A percentile compares a stretch with the other conserved stretches of the same genome.
Evolutionary conservation across 2,113 vertebrate species (phyloP).

Genomic region (Heliornis fulica): DNA sequence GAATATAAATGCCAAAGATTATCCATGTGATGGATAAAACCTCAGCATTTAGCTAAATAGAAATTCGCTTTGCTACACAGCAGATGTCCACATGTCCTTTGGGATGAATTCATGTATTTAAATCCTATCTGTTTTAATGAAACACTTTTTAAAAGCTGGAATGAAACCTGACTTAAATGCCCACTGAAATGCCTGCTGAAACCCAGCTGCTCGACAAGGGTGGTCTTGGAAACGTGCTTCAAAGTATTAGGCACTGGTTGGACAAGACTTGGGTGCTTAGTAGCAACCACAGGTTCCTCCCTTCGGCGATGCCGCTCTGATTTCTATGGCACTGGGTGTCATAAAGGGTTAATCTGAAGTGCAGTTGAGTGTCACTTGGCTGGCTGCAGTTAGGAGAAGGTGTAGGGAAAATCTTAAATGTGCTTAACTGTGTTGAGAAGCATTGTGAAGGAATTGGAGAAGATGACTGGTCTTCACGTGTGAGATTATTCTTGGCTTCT

Average conservation of each 20-base stretch:
- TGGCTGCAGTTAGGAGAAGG: background rate
- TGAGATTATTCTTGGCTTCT: background rate
- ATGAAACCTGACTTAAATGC: background rate
- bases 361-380: background rate
- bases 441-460: background rate
- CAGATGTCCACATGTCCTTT: background rate
- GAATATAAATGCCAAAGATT: background rate
- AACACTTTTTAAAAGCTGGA: background rate
- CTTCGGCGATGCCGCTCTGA: accelerated
- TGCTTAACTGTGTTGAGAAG: background rate
- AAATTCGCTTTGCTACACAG: background rate
- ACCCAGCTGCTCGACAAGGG: background rate
- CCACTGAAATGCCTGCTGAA: background rate
- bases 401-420: background rate
- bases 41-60: background rate
- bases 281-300: background rate
- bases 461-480: background rate
- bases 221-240: background rate
- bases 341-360: background rate
- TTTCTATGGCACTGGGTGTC: background rate
- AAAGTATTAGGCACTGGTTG: background rate
- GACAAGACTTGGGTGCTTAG: background rate
- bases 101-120: background rate
- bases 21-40: background rate
- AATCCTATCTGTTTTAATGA: background rate